phyloP scores from a whole-genome alignment of 2,888 invertebrate species.

The Scaptodrosophila latifasciaeformis region DNA sequence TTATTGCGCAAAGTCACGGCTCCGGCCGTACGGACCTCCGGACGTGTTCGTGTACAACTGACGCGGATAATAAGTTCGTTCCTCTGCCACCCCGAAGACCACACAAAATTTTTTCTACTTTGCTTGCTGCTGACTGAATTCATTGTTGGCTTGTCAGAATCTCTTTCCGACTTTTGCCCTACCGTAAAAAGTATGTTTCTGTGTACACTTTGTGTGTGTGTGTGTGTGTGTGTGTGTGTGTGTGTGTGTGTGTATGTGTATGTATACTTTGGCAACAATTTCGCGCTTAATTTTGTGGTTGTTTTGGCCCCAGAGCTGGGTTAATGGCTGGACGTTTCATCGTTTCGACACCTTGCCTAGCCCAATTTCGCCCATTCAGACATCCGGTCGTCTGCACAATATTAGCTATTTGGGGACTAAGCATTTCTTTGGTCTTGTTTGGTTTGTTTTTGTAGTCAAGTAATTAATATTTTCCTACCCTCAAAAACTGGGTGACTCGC shows the following conservation, averaged over 20 bases:
- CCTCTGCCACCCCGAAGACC: slow-evolving; percentile 3
- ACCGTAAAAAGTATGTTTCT: too few relatives aligned
- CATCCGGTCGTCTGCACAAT: background rate
- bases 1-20: slow-evolving; percentile 66
- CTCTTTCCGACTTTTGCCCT: background rate
- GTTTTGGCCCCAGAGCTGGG: slow-evolving; percentile 8
- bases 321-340: slow-evolving; percentile 11
- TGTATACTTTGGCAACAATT: background rate
- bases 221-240: too few relatives aligned
- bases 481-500: too few relatives aligned
- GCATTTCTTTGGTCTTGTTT: slow-evolving; percentile 23
- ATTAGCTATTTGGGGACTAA: slow-evolving; percentile 30
- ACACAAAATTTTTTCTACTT: background rate
- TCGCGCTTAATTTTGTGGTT: background rate
- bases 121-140: too few relatives aligned
- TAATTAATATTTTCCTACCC: slow-evolving; percentile 32
- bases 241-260: too few relatives aligned
- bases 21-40: slow-evolving; percentile 19
- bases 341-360: slow-evolving; percentile 1
- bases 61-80: slow-evolving; percentile 62
- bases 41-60: slow-evolving; percentile 60
- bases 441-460: slow-evolving; percentile 43
- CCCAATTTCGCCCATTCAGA: slow-evolving; percentile 11
- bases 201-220: too few relatives aligned
- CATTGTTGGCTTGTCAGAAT: too few relatives aligned